phyloP scores from a whole-genome alignment of 2,797 vertebrate species.

The Melanotaenia pygmaea region DNA sequence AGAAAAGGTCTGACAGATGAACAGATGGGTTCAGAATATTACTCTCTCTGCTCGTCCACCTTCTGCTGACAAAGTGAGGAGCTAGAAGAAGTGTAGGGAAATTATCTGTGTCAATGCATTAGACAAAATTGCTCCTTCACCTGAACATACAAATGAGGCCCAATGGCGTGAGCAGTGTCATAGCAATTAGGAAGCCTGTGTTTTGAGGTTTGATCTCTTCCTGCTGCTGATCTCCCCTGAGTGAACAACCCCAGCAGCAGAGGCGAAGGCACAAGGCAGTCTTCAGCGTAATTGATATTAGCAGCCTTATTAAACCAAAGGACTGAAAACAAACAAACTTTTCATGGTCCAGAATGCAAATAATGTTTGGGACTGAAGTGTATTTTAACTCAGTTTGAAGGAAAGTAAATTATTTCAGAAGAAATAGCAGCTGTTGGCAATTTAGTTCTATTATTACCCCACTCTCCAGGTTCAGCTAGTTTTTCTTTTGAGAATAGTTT shows the following conservation, averaged over 20 bases:
- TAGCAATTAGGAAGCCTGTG: constrained; percentile 76
- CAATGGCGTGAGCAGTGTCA: constrained; percentile 74
- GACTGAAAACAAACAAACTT: constrained; percentile 71
- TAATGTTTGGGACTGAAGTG: constrained; percentile 18
- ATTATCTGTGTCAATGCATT: constrained; percentile 82
- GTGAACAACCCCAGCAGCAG: constrained; percentile 36
- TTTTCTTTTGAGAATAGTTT: constrained; percentile 12
- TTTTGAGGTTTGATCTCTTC: constrained; percentile 73
- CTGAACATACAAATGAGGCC: constrained; percentile 81
- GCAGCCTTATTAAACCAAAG: constrained; percentile 63
- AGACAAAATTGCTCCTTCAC: constrained; percentile 81
- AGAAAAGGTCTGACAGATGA: constrained; percentile 82
- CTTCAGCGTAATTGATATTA: constrained; percentile 74
- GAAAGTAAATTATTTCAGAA: constrained; percentile 36
- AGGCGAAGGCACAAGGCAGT: constrained; percentile 55
- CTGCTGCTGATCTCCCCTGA: constrained; percentile 50
- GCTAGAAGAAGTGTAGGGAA: constrained; percentile 69
- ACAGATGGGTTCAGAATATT: constrained; percentile 82
- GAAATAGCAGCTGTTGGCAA: constrained; percentile 39
- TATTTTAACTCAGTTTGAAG: constrained; percentile 33
- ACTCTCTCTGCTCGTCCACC: constrained; percentile 73
- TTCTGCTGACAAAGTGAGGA: constrained; percentile 72
- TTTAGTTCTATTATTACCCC: constrained; percentile 39
- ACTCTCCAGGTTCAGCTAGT: constrained; percentile 16
- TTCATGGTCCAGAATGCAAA: constrained; percentile 59